Evolutionary conservation across 2,888 invertebrate genomes (phyloP).

Genomic region (Ichneumoninae sp.): DNA sequence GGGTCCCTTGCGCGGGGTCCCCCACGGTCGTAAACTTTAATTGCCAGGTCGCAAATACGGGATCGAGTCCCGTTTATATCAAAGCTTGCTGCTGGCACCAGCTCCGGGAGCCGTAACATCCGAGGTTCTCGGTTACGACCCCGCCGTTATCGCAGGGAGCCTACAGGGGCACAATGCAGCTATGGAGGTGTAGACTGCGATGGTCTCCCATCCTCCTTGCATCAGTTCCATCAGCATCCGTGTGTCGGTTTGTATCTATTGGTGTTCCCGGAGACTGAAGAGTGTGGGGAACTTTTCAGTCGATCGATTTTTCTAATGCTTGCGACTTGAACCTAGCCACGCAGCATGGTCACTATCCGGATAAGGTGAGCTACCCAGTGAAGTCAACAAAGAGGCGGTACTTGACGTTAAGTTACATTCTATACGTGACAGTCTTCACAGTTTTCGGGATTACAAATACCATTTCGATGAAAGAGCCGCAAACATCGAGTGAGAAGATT

Average conservation of each 20-base stretch:
- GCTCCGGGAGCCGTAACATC: constrained; percentile 70
- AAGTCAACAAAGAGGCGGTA: background rate
- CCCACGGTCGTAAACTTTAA: constrained; percentile 82
- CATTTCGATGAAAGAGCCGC: background rate
- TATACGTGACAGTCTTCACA: background rate
- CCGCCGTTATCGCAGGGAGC: constrained; percentile 62
- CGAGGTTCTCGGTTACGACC: constrained; percentile 61
- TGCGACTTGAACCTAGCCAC: background rate
- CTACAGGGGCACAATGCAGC: constrained; percentile 57
- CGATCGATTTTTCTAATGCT: background rate
- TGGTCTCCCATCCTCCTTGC: constrained; percentile 38
- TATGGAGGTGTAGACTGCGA: constrained; percentile 30
- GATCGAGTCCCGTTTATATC: constrained; percentile 77
- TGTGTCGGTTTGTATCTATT: constrained; percentile 40
- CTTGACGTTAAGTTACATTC: background rate
- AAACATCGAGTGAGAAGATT: background rate
- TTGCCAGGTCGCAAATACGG: constrained; percentile 77
- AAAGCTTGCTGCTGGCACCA: constrained; percentile 66
- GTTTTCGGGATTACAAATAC: background rate
- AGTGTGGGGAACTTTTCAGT: background rate
- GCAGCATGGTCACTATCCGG: background rate
- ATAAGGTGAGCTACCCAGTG: background rate
- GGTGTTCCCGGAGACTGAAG: constrained; percentile 15
- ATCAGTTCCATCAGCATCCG: constrained; percentile 40
- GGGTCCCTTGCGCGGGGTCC: constrained; percentile 44